These are phyloP conservation scores for Rhagoletis pomonella DNA, from an alignment of 1,140 invertebrate species.

Conservation along the genomic window DNA sequence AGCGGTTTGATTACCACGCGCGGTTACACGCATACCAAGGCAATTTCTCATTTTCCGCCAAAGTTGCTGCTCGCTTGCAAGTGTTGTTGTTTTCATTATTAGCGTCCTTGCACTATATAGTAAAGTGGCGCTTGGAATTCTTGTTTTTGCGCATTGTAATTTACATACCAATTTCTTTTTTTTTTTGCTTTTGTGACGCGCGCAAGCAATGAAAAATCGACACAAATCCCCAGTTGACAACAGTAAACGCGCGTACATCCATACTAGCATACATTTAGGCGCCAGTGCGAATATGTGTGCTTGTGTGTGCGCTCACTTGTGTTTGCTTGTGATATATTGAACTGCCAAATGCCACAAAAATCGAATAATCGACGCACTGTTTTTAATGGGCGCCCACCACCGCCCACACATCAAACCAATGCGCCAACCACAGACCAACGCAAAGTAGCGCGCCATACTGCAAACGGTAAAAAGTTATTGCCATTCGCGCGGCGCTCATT, in stretches of 20 bases:
- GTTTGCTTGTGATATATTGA: slow-evolving; percentile 67
- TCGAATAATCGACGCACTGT: slow-evolving; percentile 48
- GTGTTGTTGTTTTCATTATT: not conserved
- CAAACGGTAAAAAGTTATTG: not conserved
- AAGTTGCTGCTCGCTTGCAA: not conserved
- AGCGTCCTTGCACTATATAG: not conserved
- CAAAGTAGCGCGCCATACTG: not conserved
- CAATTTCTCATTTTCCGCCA: slow-evolving; percentile 64
- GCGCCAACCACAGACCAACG: not conserved
- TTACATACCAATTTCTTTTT: slow-evolving; percentile 3
- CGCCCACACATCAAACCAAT: not conserved
- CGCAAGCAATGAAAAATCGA: slow-evolving; percentile 72
- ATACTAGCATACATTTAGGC: not conserved
- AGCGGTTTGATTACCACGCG: slow-evolving; percentile 69
- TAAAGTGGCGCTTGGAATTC: not conserved
- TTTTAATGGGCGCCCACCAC: slow-evolving; percentile 20
- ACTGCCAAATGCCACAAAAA: slow-evolving; percentile 59
- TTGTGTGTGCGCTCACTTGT: slow-evolving; percentile 15
- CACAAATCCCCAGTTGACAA: slow-evolving; percentile 73
- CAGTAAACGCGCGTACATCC: slow-evolving; percentile 63
- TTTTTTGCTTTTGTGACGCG: not conserved
- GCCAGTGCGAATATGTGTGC: not conserved
- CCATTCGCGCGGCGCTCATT: not conserved
- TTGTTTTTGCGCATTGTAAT: not conserved
- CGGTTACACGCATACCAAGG: slow-evolving; percentile 73